A percentile compares a stretch with the other conserved stretches of the same genome.
These are phyloP conservation scores for Lamellibrachia columna DNA, from an alignment of 2,888 invertebrate genomes.

Conservation along the genomic window DNA sequence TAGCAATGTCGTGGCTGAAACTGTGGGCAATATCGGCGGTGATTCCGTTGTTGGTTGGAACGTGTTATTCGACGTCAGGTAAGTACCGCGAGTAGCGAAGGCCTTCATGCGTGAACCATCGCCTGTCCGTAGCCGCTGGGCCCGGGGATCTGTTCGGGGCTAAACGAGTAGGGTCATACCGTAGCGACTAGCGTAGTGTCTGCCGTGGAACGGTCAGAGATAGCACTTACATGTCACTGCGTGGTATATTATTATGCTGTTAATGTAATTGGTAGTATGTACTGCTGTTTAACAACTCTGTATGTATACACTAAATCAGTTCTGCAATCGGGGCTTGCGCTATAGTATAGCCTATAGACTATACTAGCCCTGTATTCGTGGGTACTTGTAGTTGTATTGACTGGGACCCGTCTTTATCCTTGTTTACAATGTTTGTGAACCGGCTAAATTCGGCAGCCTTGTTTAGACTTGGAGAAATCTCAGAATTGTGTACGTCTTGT, in stretches of 20 bases:
- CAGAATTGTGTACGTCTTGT: no score
- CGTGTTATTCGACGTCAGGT: not conserved
- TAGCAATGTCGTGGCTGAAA: not conserved
- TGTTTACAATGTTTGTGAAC: no score
- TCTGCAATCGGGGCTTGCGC: not conserved
- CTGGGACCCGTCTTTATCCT: no score
- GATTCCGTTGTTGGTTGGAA: not conserved
- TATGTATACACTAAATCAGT: not conserved
- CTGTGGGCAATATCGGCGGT: not conserved
- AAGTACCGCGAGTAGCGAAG: not conserved
- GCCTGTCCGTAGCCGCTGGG: not conserved
- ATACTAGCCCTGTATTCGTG: not conserved
- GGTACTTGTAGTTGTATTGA: no score
- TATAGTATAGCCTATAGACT: no score
- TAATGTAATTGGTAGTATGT: not conserved
- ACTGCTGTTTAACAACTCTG: not conserved
- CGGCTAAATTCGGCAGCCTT: no score
- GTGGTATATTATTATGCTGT: not conserved
- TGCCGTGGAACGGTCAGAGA: not conserved
- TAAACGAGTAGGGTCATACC: not conserved
- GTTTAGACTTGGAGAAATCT: no score
- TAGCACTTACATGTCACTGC: not conserved
- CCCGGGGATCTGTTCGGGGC: not conserved
- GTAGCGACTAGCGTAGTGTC: not conserved
- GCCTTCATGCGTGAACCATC: not conserved